These are phyloP conservation scores for Sinopyrophorus schimmeli DNA, from an alignment of 2,888 invertebrate species.

Conservation along the genomic window DNA sequence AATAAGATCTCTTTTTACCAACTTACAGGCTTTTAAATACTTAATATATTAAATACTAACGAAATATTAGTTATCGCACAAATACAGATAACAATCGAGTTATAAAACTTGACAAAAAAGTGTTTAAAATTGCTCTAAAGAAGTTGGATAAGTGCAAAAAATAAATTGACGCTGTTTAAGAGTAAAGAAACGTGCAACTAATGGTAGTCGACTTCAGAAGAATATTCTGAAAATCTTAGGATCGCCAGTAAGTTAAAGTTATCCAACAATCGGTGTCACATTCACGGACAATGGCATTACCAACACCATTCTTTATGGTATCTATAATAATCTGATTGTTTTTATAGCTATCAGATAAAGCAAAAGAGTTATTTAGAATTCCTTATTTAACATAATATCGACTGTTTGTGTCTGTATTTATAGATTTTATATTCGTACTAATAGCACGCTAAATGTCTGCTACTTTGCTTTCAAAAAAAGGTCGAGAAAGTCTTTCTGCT, in stretches of 20 bases:
- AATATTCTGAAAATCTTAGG: conserved; percentile 36
- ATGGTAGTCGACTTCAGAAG: conserved; percentile 14
- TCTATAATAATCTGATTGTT: conserved; percentile 42
- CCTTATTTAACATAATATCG: no score
- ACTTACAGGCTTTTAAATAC: neutral
- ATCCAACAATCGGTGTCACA: conserved; percentile 46
- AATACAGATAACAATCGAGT: neutral
- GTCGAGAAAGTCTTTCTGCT: no score
- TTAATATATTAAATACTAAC: neutral
- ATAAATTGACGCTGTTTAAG: neutral
- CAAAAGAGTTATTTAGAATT: no score
- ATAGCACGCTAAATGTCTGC: no score
- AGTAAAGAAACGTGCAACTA: conserved; percentile 4
- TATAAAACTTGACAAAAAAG: neutral
- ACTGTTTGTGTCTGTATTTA: no score
- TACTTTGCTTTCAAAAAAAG: no score
- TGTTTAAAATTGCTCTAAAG: no score
- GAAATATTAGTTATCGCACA: neutral
- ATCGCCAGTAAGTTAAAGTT: conserved; percentile 42
- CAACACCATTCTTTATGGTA: conserved; percentile 42
- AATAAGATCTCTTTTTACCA: conserved; percentile 18
- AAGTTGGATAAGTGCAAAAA: no score
- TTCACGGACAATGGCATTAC: conserved; percentile 47
- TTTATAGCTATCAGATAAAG: conserved; percentile 35
- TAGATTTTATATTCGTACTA: no score